Conservation (phyloP, 2,797 vertebrate species). For the Microtus agrestis region DNA sequence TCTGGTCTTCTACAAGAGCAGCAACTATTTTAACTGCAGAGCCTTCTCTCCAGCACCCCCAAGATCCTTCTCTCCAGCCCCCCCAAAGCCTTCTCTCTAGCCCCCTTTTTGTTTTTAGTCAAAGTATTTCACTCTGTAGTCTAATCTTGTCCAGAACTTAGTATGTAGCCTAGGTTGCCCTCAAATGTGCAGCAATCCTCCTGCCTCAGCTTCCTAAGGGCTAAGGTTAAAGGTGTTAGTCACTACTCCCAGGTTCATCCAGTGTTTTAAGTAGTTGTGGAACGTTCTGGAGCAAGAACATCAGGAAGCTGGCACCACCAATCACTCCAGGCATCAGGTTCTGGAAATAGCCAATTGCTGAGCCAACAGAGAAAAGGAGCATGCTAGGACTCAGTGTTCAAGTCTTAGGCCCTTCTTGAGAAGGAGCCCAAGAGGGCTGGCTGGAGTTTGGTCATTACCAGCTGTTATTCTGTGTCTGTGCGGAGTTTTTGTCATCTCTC, state of each 20-base stretch:
- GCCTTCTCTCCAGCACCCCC: not conserved
- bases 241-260: not conserved
- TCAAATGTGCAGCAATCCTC: not conserved
- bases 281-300: not conserved
- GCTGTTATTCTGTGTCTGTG: too few relatives aligned
- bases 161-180: not conserved
- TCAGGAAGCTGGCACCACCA: not conserved
- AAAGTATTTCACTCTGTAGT: not conserved
- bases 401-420: not conserved
- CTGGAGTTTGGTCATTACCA: accelerated
- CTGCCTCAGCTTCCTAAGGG: not conserved
- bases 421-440: not conserved
- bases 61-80: not conserved
- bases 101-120: not conserved
- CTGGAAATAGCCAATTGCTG: not conserved
- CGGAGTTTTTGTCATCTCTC: not conserved
- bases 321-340: not conserved
- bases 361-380: not conserved
- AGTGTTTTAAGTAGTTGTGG: not conserved
- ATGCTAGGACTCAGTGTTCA: not conserved
- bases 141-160: not conserved
- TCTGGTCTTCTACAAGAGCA: not conserved
- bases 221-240: not conserved
- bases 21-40: not conserved
- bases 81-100: not conserved